Base-by-base conservation (phyloP, 1,140 invertebrate species). In the Diachasma alloeum region DNA sequence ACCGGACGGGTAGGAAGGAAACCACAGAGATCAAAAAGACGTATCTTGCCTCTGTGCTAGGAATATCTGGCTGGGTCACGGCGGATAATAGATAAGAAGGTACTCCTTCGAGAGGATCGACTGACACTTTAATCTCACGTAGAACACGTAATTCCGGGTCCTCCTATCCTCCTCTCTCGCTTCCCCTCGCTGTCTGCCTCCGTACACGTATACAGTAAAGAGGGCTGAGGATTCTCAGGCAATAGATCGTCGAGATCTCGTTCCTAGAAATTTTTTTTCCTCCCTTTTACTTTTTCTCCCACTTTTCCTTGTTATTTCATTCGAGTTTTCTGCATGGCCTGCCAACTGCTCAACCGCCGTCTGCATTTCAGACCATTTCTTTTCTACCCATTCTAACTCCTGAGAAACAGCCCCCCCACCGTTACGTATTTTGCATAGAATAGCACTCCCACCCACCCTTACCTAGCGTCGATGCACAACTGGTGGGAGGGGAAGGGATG, bases 41-140 rank as follows among this genome's bases (percentile, higher is more conserved):
- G 63, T 77, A 76, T 53, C 56, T 71, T 72, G 44, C 74, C 78
- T 75, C 56, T 79, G 70, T 68, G 72, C 68, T 11, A 42, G 44
- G 67, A 76, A 78, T 78, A 78, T 71, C 59, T 36, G 26, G 26
- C 26, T 46, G 68, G 75, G 75, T 76, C 46, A 72, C 70, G 46
- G 56, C 22, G 75, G 81, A 80, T 81, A 82, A 81, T 78, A 82
- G 81, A 82, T 82, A 79, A 81, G 76, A 80, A 17, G 46, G 63
- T 76, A 74, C 56, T 69, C 59, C 72, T 74, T 75, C 69, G 76
- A 67, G 46, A 71, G 36, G 79, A 44, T 74, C 59, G 46, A 66
- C 72, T 75, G 78, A 80, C 81, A 77, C 78, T 82, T 82, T 81
- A 81, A 82, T 82, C 81, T 82, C 79, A 77, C 75, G 76, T 79